These are phyloP conservation scores for Drosophila repletoides DNA, from an alignment of 1,140 invertebrate species.

Conservation along the genomic window DNA sequence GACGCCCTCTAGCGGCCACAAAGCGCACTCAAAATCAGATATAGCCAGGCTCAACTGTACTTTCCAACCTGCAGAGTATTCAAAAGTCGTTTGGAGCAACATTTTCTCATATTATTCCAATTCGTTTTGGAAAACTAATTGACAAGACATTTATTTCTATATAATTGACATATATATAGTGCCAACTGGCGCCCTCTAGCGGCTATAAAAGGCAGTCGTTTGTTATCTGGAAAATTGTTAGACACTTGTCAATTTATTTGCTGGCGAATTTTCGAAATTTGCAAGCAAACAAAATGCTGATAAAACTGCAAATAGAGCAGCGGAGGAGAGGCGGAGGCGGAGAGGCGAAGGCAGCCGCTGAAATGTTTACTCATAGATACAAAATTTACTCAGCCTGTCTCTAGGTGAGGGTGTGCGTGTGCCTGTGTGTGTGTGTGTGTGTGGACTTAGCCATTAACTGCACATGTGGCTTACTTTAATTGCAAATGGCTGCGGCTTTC, in stretches of 20 bases:
- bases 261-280: slow-evolving; percentile 34
- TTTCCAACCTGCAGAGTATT: too few relatives aligned
- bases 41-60: too few relatives aligned
- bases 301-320: slow-evolving; percentile 60
- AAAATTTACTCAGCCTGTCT: too few relatives aligned
- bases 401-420: not conserved
- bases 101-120: slow-evolving; percentile 11
- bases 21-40: too few relatives aligned
- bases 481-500: slow-evolving; percentile 65
- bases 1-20: too few relatives aligned
- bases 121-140: slow-evolving; percentile 38
- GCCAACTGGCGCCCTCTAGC: not conserved
- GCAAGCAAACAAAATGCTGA: slow-evolving; percentile 58
- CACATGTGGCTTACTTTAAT: slow-evolving; percentile 71
- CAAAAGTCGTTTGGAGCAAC: not conserved
- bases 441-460: slow-evolving; percentile 68
- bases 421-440: slow-evolving; percentile 2
- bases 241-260: slow-evolving; percentile 50
- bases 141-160: slow-evolving; percentile 28
- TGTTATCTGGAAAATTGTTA: slow-evolving; percentile 1
- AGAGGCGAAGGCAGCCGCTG: too few relatives aligned
- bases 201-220: not conserved
- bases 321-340: too few relatives aligned
- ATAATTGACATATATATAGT: slow-evolving; percentile 10
- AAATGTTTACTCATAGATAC: too few relatives aligned